Evolutionary conservation across 2,797 vertebrate genomes (phyloP).

Genomic region (Tachyglossus aculeatus): DNA sequence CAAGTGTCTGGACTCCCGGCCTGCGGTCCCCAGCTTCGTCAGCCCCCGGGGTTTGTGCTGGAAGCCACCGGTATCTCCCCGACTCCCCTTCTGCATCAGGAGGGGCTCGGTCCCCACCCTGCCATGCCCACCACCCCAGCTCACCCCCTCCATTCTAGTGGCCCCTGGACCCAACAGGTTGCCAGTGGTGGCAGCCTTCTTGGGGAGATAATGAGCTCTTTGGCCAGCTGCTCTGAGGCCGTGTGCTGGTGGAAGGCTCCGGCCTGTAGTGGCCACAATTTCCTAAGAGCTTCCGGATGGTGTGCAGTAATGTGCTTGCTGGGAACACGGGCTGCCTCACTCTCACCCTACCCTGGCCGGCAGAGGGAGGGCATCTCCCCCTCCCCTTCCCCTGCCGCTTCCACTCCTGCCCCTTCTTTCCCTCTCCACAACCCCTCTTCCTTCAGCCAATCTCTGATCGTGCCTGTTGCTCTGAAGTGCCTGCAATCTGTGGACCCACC

Average conservation of each 20-base stretch:
- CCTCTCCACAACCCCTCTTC: too few species aligned
- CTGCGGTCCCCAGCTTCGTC: neutral
- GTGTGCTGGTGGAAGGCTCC: slow-evolving; percentile 46
- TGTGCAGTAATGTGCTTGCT: slow-evolving; percentile 20
- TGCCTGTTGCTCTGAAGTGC: slow-evolving; percentile 14
- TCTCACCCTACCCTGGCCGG: slow-evolving; percentile 41
- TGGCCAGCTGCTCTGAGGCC: slow-evolving; percentile 62
- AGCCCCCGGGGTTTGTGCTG: neutral
- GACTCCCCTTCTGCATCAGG: too few species aligned
- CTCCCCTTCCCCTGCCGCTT: neutral
- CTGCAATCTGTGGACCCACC: too few species aligned
- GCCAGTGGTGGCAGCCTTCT: neutral
- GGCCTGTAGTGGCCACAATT: slow-evolving; percentile 68
- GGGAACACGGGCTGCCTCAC: slow-evolving; percentile 35
- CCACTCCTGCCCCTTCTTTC: neutral
- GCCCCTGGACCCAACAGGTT: slow-evolving; percentile 22
- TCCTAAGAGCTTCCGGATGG: slow-evolving; percentile 73
- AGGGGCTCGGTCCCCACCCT: too few species aligned
- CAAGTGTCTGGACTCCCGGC: neutral
- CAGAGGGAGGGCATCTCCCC: neutral
- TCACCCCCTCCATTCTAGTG: slow-evolving; percentile 13
- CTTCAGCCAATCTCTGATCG: neutral
- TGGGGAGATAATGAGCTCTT: slow-evolving; percentile 60
- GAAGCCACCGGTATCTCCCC: neutral
- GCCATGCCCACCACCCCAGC: neutral